These are phyloP conservation scores for Bufotes viridis DNA, from an alignment of 2,797 vertebrate species.

Conservation along the genomic window DNA sequence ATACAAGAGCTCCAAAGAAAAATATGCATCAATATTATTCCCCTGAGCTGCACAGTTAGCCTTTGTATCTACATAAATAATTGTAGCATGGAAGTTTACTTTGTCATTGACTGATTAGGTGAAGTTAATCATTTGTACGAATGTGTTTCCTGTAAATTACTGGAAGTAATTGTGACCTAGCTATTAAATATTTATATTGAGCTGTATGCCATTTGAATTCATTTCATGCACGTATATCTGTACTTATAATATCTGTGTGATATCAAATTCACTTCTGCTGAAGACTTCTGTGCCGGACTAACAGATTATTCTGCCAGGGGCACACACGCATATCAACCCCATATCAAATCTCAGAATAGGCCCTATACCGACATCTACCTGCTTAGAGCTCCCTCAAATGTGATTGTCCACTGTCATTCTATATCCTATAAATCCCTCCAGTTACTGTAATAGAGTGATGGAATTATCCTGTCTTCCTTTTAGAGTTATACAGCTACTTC, in stretches of 20 bases:
- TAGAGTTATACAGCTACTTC: too few relatives aligned
- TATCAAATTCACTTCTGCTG: too few relatives aligned
- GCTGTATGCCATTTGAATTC: neutral
- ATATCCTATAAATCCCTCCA: too few relatives aligned
- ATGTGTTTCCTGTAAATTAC: constrained; percentile 57
- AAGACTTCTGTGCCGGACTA: neutral
- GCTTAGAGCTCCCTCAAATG: too few relatives aligned
- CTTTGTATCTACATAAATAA: constrained; percentile 28
- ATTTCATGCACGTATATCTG: neutral
- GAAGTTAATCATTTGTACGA: constrained; percentile 48
- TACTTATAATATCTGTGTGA: too few relatives aligned
- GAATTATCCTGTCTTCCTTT: too few relatives aligned
- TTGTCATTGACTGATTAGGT: neutral
- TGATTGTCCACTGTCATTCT: too few relatives aligned
- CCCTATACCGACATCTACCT: too few relatives aligned
- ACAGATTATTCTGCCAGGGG: neutral
- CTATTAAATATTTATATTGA: constrained; percentile 53
- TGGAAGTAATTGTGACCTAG: constrained; percentile 53
- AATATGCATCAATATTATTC: constrained; percentile 42
- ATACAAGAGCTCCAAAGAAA: constrained; percentile 22
- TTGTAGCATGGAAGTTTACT: constrained; percentile 28
- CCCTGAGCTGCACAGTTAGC: neutral
- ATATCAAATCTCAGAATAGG: too few relatives aligned
- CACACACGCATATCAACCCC: too few relatives aligned
- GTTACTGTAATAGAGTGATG: too few relatives aligned